These are phyloP conservation scores for Dastarcus helophoroides DNA, from an alignment of 2,888 invertebrate genomes.

Conservation along the genomic window DNA sequence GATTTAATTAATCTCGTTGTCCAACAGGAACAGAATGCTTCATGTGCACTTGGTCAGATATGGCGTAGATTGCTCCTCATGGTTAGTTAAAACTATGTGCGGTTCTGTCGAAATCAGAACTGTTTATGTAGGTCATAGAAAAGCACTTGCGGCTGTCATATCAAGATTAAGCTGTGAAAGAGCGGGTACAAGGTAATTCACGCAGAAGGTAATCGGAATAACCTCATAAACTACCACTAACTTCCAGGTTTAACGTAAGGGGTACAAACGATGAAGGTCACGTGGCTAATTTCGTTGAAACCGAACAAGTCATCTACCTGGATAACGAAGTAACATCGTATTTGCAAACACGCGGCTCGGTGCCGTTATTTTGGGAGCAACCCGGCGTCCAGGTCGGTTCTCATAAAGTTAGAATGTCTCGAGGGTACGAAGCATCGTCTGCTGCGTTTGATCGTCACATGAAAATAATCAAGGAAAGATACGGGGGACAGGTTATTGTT, in stretches of 20 bases:
- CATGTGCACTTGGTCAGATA: constrained; percentile 87
- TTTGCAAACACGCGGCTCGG: constrained; percentile 89
- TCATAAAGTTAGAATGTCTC: constrained; percentile 93
- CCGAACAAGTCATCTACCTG: constrained; percentile 90
- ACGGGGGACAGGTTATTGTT: constrained; percentile 84
- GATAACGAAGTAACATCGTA: constrained; percentile 86
- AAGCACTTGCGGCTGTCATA: constrained; percentile 89
- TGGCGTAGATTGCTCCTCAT: constrained; percentile 79
- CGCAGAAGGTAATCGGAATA: neutral
- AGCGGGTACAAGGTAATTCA: constrained; percentile 72
- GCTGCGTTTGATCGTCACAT: constrained; percentile 91
- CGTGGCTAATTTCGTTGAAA: constrained; percentile 99
- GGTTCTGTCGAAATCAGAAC: constrained; percentile 96
- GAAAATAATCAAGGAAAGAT: constrained; percentile 70
- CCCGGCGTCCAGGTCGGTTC: constrained; percentile 98
- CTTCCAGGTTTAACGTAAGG: constrained; percentile 78
- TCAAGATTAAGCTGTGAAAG: constrained; percentile 95
- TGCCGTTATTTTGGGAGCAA: constrained; percentile 98
- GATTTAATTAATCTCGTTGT: neutral
- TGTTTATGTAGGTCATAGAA: constrained; percentile 92
- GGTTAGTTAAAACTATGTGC: constrained; percentile 94
- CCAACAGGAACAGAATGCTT: constrained; percentile 80
- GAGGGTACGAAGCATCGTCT: constrained; percentile 88
- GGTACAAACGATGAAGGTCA: constrained; percentile 99
- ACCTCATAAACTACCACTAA: neutral